phyloP scores from a whole-genome alignment of 53 echinoderm and acorn worm species.

The Mesocentrotus franciscanus region DNA sequence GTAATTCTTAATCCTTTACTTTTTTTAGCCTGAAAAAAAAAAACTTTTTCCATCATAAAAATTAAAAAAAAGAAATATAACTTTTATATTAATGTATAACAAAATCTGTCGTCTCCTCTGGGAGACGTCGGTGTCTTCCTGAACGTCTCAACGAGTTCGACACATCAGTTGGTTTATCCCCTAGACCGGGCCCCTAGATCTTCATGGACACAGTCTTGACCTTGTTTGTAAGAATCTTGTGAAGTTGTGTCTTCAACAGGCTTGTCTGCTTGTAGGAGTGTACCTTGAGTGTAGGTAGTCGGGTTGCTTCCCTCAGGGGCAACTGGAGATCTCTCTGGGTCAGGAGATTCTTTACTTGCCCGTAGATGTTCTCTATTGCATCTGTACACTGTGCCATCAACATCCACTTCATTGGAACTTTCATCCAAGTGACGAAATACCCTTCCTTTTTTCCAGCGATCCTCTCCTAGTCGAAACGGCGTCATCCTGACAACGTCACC shows the following conservation, averaged over 20 bases:
- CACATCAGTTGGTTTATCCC: neutral
- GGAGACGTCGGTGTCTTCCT: neutral
- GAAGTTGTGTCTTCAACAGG: neutral
- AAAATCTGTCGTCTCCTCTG: neutral
- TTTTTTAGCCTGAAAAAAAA: too few species aligned
- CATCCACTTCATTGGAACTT: conserved; percentile 25
- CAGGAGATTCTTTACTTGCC: conserved; percentile 15
- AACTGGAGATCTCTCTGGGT: neutral
- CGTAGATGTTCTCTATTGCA: conserved; percentile 51
- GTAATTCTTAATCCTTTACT: too few species aligned
- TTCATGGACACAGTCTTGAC: neutral
- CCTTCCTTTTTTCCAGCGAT: neutral
- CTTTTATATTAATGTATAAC: neutral
- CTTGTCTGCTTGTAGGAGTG: neutral
- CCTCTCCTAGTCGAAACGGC: neutral
- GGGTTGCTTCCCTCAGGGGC: neutral
- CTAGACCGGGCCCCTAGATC: neutral
- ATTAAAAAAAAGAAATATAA: too few species aligned
- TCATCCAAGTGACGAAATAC: neutral
- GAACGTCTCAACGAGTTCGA: neutral
- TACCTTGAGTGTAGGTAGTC: too few species aligned
- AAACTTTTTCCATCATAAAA: too few species aligned
- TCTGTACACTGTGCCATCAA: neutral
- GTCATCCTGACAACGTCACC: conserved; percentile 52
- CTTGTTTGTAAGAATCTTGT: neutral